These are phyloP conservation scores for Sceloporus tristichus DNA, from an alignment of 2,113 vertebrate species.

Conservation along the genomic window DNA sequence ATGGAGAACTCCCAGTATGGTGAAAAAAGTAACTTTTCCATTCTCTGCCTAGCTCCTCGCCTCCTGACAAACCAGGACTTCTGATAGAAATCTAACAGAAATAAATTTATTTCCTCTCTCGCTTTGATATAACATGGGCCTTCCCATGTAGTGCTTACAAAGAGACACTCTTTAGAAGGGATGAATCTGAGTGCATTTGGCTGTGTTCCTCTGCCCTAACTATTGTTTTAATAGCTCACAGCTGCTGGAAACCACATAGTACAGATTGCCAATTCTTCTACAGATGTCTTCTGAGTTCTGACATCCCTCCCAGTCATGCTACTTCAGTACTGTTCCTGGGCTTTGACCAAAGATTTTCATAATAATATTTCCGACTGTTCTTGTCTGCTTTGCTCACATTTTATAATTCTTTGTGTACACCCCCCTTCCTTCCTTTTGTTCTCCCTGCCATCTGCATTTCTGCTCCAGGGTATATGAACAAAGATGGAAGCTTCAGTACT, in stretches of 20 bases:
- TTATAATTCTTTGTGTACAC: slow-evolving; percentile 14
- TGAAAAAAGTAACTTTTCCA: too few relatives aligned
- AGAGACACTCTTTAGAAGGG: slow-evolving; percentile 28
- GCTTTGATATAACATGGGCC: slow-evolving; percentile 12
- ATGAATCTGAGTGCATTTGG: neutral
- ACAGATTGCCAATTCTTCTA: neutral
- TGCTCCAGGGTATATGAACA: neutral
- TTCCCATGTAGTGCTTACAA: neutral
- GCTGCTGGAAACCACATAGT: slow-evolving; percentile 23
- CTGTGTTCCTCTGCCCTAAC: slow-evolving; percentile 31
- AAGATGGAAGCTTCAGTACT: neutral
- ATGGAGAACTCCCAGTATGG: too few relatives aligned
- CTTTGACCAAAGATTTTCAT: neutral
- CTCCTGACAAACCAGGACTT: too few relatives aligned
- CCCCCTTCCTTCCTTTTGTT: neutral
- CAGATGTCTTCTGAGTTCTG: slow-evolving; percentile 32
- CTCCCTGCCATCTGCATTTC: neutral
- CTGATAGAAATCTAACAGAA: neutral
- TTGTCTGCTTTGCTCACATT: neutral
- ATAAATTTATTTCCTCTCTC: neutral
- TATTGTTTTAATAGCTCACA: slow-evolving; percentile 26
- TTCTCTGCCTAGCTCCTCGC: too few relatives aligned
- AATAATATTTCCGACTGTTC: neutral
- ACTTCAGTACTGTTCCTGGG: slow-evolving; percentile 17
- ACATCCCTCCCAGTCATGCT: accelerated